Conservation (phyloP, 92 coral and sea anemone species). For the Siderastrea siderea region DNA sequence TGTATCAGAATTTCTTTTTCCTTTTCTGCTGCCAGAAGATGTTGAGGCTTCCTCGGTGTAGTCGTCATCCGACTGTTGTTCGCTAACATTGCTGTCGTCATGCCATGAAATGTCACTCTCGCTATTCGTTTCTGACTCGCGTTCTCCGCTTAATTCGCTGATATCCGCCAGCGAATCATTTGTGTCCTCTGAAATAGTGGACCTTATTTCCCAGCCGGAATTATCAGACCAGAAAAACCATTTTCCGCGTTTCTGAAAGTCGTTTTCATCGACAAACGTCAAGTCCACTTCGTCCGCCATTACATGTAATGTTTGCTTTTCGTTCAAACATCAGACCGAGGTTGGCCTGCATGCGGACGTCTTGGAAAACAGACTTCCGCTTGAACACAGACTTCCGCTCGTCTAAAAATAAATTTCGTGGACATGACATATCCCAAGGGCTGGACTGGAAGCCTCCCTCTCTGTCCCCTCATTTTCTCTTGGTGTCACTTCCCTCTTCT, state of each 20-base stretch:
- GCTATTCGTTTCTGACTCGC: constrained; percentile 35
- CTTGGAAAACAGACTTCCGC: not conserved
- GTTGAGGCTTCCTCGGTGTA: constrained; percentile 24
- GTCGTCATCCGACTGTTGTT: constrained; percentile 17
- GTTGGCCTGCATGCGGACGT: not conserved
- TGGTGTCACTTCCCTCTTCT: too few species aligned
- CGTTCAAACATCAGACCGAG: not conserved
- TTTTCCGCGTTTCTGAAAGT: constrained; percentile 39
- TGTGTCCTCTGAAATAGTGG: constrained; percentile 12
- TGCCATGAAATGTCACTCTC: not conserved
- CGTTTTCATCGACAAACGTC: constrained; percentile 41
- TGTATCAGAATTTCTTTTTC: constrained; percentile 3
- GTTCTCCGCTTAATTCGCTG: constrained; percentile 20
- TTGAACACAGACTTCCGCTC: not conserved
- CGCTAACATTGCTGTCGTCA: constrained; percentile 5
- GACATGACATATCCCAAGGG: too few species aligned
- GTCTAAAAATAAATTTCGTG: too few species aligned
- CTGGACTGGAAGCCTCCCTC: too few species aligned
- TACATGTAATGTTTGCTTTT: not conserved
- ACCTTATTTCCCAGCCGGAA: constrained; percentile 7
- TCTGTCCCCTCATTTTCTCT: too few species aligned
- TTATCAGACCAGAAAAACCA: constrained; percentile 35
- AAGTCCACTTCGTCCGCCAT: constrained; percentile 10
- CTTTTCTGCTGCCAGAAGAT: constrained; percentile 4
- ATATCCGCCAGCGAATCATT: constrained; percentile 19